Evolutionary conservation across 2,888 invertebrate genomes (phyloP), one percentile per base, ranked within the genome.

Genomic region (Torymus tubicola): DNA sequence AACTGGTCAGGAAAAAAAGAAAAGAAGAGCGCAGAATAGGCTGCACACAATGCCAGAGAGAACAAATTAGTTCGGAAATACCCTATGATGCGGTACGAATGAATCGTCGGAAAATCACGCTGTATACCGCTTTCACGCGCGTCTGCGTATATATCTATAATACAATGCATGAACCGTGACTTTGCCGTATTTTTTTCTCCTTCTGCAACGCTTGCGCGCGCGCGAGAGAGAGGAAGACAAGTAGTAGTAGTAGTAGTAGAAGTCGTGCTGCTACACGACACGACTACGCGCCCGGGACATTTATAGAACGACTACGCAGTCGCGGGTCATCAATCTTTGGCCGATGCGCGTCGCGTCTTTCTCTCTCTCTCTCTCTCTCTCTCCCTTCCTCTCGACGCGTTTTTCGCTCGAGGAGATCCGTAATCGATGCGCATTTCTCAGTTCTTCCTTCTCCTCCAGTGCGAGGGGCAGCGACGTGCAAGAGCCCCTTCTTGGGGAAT

Each of bases 291-390:
- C 18, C n/a, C 50, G 24, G 18, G 64, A 65, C 80, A 75, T 80
- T 75, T 80, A 80, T 80, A 80, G 79, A 74, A 74, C 64, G 70
- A 3, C 31, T 57, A 58, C 69, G 42, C 65, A 52, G 53, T 72
- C 81, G 77, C 77, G 73, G 73, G 68, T 81, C 81, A 81, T 81
- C 81, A 81, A 81, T 81, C 81, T 81, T 76, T 69, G 52, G 72
- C 61, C 80, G 71, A 72, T 76, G 65, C 50, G 42, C 42, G 42
- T 42, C 42, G 42, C 42, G 42, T 42, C 42, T 42, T 42, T 4
- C 13, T 16, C 57, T 11, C 53, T 13, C 14, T 18, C 50, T 2
- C 52, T 18, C 2, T 52, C 31, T 55, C 14, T 21, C 52, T 12
- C 64, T 53, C 60, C 11, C 50, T 53, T n/a, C n/a, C 52, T 55